Percentiles rank a stretch among this genome's conserved stretches.
Conservation (phyloP, 2,888 invertebrate genomes). For the Drosophila emarginata region DNA sequence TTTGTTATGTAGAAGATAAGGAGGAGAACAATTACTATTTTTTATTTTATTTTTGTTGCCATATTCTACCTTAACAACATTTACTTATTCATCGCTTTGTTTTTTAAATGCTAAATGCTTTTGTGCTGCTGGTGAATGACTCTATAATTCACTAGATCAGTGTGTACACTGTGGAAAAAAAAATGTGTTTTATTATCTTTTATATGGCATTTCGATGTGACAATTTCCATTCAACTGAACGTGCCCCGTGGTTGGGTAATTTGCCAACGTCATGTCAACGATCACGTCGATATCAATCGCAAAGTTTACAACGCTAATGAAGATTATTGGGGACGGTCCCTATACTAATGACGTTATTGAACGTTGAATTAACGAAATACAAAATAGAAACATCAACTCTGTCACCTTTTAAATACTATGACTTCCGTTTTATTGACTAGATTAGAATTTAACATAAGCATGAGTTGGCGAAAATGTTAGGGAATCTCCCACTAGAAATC, state of each 20-base stretch:
- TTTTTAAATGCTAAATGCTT: conserved; percentile 12
- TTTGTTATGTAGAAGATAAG: conserved; percentile 14
- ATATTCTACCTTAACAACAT: conserved; percentile 26
- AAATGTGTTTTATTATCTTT: conserved; percentile 3
- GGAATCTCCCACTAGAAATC: neutral
- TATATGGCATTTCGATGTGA: conserved; percentile 1
- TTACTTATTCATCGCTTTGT: conserved; percentile 35
- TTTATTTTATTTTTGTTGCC: conserved; percentile 1
- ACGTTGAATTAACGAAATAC: neutral
- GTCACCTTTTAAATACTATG: neutral
- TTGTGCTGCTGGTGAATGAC: conserved; percentile 32
- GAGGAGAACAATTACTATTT: neutral
- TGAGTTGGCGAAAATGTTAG: neutral
- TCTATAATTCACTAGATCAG: neutral
- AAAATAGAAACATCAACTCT: neutral
- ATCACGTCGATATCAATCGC: conserved; percentile 14
- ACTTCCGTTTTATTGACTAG: neutral
- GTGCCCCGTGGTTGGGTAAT: conserved; percentile 10
- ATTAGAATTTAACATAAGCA: neutral
- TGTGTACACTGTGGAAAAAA: conserved; percentile 6
- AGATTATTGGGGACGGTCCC: conserved; percentile 4
- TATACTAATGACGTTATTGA: neutral
- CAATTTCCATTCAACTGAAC: conserved; percentile 8
- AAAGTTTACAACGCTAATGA: conserved; percentile 18
- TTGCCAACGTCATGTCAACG: conserved; percentile 5